Conservation (phyloP, 2,113 vertebrate genomes). For the Cheirogaleus medius region DNA sequence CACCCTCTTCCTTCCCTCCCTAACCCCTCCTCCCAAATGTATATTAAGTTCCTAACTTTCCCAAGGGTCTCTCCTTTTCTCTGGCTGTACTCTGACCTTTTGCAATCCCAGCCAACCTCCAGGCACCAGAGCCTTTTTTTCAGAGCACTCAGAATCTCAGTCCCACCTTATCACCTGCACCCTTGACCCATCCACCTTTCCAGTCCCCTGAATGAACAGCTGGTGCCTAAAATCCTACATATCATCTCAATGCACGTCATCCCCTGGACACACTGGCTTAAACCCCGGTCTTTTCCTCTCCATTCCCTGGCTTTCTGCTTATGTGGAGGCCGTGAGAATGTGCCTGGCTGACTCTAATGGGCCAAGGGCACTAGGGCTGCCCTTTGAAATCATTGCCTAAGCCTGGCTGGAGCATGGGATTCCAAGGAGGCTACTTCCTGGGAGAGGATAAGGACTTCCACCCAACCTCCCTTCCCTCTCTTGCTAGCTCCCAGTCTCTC, state of each 20-base stretch:
- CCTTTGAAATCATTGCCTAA: too few species aligned
- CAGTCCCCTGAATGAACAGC: neutral
- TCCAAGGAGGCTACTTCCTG: neutral
- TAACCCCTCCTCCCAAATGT: neutral
- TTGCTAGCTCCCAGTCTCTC: too few species aligned
- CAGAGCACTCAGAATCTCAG: neutral
- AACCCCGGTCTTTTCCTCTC: neutral
- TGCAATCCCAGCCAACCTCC: neutral
- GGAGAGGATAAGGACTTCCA: neutral
- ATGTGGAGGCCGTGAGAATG: neutral
- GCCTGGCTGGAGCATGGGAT: neutral
- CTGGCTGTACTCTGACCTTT: neutral
- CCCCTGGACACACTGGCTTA: neutral
- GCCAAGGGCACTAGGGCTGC: neutral
- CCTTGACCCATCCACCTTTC: neutral
- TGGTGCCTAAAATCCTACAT: neutral
- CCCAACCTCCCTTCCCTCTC: fast-evolving
- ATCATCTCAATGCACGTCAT: neutral
- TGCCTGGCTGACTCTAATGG: neutral
- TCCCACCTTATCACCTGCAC: neutral
- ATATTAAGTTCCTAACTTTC: neutral
- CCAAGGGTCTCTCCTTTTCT: neutral
- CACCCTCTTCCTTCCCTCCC: too few species aligned
- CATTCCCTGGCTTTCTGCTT: neutral
- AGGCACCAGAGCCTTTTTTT: neutral